Base-by-base conservation (phyloP, 1,140 invertebrate genomes). In the Muscidifurax raptorellus region DNA sequence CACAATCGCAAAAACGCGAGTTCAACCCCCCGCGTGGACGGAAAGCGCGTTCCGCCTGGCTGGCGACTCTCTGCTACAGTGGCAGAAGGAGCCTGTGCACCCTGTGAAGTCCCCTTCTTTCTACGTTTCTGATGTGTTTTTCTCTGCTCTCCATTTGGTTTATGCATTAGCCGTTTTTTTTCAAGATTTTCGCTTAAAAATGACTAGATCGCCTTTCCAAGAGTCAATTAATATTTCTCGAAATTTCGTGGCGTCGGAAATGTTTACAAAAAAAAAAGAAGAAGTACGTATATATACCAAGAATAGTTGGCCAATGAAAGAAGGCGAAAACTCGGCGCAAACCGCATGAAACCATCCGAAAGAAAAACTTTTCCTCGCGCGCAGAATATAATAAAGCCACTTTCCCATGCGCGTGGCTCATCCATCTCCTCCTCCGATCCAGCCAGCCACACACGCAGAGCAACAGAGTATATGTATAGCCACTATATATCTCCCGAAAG, bases 301-400 rank as follows among this genome's bases (percentile, higher is more conserved):
- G n/a, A 10, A 47, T 47, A 15, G 5, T 59, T 22, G 4, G 4
- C 15, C 52, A 18, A 59, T 59, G n/a, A 59, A 59, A 7, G 22
- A n/a, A 59, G n/a, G 52, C 52, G 52, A 59, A 59, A 59, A 59
- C 18, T 59, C 52, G 15, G 5, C 5, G 15, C 52, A 18, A 18
- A 18, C 47, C 47, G 18, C 47, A 18, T 5, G 18, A 52, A 52
- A 52, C 47, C 47, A 22, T 52, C 47, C 47, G 52, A 59, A 59
- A 59, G 71, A 30, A 76, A 82, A 75, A 82, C 15, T 83, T 78
- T 59, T n/a, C 52, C 36, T 66, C 36, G 9, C 22, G 4, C 44
- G 59, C 28, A 66, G 28, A 76, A 83, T 78, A 77, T 78, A 77
- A 84, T 80, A 84, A 64, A 84, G 83, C 77, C 32, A 84, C 76